Conservation (phyloP, 2,113 vertebrate species). For the Thomomys bottae region DNA sequence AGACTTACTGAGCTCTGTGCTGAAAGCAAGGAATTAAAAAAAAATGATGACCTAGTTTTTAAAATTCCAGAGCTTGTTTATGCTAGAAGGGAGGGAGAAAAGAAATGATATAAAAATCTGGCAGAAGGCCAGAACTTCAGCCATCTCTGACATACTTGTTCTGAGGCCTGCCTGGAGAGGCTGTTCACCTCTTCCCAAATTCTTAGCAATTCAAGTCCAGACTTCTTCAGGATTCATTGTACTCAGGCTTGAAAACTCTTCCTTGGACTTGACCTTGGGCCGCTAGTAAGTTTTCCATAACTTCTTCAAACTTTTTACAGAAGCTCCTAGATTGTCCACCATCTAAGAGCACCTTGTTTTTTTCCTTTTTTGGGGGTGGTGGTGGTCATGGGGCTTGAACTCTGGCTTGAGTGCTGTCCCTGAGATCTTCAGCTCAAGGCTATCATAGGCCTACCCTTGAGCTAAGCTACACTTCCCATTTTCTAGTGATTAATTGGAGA, state of each 20-base stretch:
- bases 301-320: not conserved
- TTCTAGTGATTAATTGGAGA: no score
- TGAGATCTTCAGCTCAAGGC: no score
- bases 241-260: not conserved
- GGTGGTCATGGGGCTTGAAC: no score
- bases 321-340: not conserved
- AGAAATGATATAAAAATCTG: not conserved
- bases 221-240: not conserved
- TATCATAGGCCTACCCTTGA: no score
- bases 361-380: no score
- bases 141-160: not conserved
- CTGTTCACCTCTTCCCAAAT: not conserved
- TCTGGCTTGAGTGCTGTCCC: no score
- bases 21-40: slow-evolving; percentile 67
- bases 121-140: not conserved
- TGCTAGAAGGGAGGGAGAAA: slow-evolving; percentile 28
- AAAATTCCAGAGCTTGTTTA: slow-evolving; percentile 61
- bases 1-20: slow-evolving; percentile 46
- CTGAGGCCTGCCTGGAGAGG: not conserved
- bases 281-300: not conserved
- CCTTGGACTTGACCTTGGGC: not conserved
- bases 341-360: not conserved
- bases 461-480: no score
- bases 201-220: not conserved
- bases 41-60: slow-evolving; percentile 56